Percentiles rank a stretch among this genome's conserved stretches.
Conservation (phyloP, 2,797 vertebrate species). For the Cyclura pinguis region DNA sequence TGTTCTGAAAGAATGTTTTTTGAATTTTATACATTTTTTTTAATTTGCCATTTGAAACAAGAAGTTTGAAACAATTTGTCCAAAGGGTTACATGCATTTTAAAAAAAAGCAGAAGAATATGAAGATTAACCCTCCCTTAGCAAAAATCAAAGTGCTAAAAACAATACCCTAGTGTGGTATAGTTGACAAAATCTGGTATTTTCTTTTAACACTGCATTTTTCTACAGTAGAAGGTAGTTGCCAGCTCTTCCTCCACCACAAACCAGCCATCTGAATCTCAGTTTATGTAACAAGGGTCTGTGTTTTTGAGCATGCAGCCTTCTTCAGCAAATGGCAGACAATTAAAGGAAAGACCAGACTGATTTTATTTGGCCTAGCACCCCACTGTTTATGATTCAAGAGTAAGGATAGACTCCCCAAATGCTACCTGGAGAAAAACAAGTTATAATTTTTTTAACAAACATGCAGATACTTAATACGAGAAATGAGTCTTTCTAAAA, state of each 20-base stretch:
- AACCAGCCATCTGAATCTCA: slow-evolving; percentile 7
- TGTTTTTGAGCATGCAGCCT: slow-evolving; percentile 24
- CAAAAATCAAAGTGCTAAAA: slow-evolving; percentile 25
- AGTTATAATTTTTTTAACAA: not conserved
- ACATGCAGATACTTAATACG: too few species aligned
- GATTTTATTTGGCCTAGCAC: slow-evolving; percentile 30
- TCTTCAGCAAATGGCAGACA: slow-evolving; percentile 35
- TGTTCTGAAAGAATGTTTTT: too few species aligned
- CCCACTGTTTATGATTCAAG: slow-evolving; percentile 19
- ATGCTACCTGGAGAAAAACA: not conserved
- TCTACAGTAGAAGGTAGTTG: not conserved
- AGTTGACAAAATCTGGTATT: not conserved
- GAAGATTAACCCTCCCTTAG: too few species aligned
- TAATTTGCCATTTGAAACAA: too few species aligned
- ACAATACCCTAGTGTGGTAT: not conserved
- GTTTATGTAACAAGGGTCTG: not conserved
- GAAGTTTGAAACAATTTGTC: too few species aligned
- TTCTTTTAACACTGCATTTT: not conserved
- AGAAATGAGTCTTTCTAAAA: too few species aligned
- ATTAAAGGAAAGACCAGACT: slow-evolving; percentile 1
- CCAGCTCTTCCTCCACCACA: not conserved
- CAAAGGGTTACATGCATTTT: too few species aligned
- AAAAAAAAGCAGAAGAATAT: too few species aligned
- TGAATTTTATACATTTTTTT: too few species aligned
- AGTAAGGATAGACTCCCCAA: not conserved